Base-by-base conservation (phyloP, 2,113 vertebrate genomes). In the Aegotheles bennettii region DNA sequence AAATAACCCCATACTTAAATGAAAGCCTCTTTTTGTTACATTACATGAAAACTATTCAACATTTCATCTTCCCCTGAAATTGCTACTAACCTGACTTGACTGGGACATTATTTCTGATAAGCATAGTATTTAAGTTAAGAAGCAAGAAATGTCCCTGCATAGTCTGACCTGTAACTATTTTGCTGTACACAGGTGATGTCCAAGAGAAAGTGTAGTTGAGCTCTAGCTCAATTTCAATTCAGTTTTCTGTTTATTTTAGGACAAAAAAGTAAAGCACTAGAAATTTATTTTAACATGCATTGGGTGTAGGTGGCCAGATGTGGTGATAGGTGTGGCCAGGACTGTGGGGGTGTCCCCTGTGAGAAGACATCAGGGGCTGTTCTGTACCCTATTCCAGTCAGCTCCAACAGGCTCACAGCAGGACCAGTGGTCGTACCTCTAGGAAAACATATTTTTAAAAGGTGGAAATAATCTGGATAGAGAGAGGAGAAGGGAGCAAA, bases 381-480 rank as follows among this genome's bases (percentile, higher is more conserved):
- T 16, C 21, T 64, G 12, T 50, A 28, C 33, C 14, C n/a, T 47
- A 42, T 69, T 54, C 35, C 23, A 64, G 16, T 5, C 36, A 29
- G 31, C 56, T 70, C 42, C 17, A 43, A 18, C 2, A 2, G 14
- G 54, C 16, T 13, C 35, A 61, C 14, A 28, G 36, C 14, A 56
- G 21, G 23, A 77, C 48, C n/a, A n/a, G 20, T 25, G 50, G 14
- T 56, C 20, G 7, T 47, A 63, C 24, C 7, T 73, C 47, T 35
- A 11, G 33, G 9, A 79, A 79, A 87, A 61, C 4, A 7, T 54
- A 29, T 40, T 70, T 54, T n/a, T 64, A 48, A 38, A 70, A 53
- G 3, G 3, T 3, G 1, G 3, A 17, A 47, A 40, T 56, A 10
- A n/a, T n/a, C 9, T 48, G 26, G 35, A n/a, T 8, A 43, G 23